Evolutionary conservation across 64 coral and sea anemone species (phyloP).

Genomic region (Hydrozoanthus tunicans): DNA sequence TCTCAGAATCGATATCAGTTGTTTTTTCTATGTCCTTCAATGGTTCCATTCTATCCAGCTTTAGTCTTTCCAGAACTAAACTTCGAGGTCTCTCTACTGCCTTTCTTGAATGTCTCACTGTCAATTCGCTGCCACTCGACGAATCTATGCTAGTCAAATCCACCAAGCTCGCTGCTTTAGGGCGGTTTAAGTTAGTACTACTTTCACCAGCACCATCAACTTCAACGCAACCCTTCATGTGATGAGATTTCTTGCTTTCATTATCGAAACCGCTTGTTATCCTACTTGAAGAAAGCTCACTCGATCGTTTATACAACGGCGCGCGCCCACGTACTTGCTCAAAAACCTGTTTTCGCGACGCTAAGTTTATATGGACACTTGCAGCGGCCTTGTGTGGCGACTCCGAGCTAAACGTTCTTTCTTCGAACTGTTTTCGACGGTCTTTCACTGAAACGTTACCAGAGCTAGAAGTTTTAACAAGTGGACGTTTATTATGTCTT

Average conservation of each 20-base stretch:
- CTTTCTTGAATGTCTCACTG: conserved; percentile 7
- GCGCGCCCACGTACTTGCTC: neutral
- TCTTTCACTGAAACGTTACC: conserved; percentile 53
- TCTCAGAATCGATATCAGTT: neutral
- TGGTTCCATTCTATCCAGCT: conserved; percentile 48
- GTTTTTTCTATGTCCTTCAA: conserved; percentile 26
- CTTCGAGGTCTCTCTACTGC: conserved; percentile 30
- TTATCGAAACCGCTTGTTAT: neutral
- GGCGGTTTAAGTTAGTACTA: neutral
- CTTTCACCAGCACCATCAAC: neutral
- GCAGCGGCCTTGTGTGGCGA: neutral
- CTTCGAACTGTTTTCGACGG: conserved; percentile 52
- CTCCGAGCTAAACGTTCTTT: neutral
- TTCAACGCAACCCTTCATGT: neutral
- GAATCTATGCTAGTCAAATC: conserved; percentile 21
- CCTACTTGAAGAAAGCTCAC: conserved; percentile 21
- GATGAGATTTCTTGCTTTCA: neutral
- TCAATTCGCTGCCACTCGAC: neutral
- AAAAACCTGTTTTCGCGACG: conserved; percentile 33
- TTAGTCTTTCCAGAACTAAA: conserved; percentile 36
- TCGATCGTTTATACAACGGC: conserved; percentile 31
- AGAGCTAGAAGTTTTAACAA: conserved; percentile 40
- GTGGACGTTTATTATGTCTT: conserved; percentile 1
- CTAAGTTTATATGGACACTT: conserved; percentile 28
- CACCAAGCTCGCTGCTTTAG: conserved; percentile 35